Evolutionary conservation across 2,113 vertebrate species (phyloP).

Genomic region (Poicephalus meyeri): DNA sequence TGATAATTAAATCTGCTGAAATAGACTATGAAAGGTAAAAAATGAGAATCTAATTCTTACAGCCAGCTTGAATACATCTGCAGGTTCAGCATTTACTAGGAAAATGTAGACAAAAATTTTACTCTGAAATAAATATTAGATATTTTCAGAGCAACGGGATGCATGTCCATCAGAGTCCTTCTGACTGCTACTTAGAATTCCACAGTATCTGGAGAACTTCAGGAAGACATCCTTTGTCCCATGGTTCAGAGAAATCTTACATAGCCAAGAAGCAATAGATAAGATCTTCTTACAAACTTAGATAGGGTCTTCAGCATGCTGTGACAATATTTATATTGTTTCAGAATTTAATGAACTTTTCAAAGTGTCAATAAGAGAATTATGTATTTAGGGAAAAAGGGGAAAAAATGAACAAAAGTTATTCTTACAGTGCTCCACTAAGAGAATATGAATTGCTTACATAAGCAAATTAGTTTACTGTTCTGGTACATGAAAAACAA

Average conservation of each 20-base stretch:
- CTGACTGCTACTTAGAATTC: not conserved
- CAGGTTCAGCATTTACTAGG: not conserved
- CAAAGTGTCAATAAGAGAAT: not conserved
- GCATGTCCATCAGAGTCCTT: not conserved
- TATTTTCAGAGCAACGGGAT: not conserved
- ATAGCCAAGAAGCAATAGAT: not conserved
- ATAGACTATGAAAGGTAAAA: not conserved
- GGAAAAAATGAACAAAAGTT: not conserved
- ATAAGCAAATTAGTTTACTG: not conserved
- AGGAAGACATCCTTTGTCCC: not conserved
- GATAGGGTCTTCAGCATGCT: not conserved
- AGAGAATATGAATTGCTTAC: not conserved
- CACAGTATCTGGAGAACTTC: not conserved
- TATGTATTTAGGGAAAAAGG: not conserved
- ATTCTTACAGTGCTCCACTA: not conserved
- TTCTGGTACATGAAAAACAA: not conserved
- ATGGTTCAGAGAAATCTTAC: not conserved
- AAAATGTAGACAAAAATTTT: not conserved
- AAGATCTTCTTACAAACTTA: not conserved
- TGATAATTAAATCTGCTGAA: not conserved
- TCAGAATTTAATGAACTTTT: not conserved
- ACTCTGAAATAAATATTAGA: not conserved
- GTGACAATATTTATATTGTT: not conserved
- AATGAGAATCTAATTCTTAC: not conserved
- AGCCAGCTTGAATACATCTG: not conserved